Evolutionary conservation across 2,888 invertebrate genomes (phyloP).

Genomic region (Polyommatus iphigenia): DNA sequence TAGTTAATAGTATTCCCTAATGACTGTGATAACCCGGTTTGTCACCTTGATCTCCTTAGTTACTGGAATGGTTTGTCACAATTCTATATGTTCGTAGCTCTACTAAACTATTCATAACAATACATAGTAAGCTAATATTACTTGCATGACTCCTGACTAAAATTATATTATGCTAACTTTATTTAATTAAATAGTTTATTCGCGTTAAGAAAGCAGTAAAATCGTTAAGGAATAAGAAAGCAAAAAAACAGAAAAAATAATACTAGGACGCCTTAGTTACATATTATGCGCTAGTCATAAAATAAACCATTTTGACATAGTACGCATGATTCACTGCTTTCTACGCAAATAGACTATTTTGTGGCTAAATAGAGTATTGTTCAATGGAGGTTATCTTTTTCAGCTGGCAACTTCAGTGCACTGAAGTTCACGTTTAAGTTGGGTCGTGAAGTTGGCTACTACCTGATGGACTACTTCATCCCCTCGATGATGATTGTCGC

Average conservation of each 20-base stretch:
- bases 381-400: conserved; percentile 33
- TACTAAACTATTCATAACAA: not conserved
- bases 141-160: conserved; percentile 1
- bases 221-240: not conserved
- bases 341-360: not conserved
- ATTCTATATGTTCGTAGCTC: not conserved
- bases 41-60: not conserved
- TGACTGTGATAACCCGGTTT: not conserved
- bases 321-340: not conserved
- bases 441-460: conserved; percentile 90
- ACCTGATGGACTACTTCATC: conserved; percentile 93
- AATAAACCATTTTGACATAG: not conserved
- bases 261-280: too few species aligned
- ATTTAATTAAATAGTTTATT: not conserved
- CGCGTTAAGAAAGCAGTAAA: not conserved
- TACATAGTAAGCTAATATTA: conserved; percentile 2
- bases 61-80: not conserved
- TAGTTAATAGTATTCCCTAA: not conserved
- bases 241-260: not conserved
- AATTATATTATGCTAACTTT: not conserved
- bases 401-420: conserved; percentile 91
- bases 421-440: conserved; percentile 89
- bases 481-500: conserved; percentile 93
- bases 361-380: not conserved
- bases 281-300: too few species aligned